These are phyloP conservation scores for Strigamia transsilvanica DNA, from an alignment of 2,888 invertebrate genomes.

Conservation along the genomic window DNA sequence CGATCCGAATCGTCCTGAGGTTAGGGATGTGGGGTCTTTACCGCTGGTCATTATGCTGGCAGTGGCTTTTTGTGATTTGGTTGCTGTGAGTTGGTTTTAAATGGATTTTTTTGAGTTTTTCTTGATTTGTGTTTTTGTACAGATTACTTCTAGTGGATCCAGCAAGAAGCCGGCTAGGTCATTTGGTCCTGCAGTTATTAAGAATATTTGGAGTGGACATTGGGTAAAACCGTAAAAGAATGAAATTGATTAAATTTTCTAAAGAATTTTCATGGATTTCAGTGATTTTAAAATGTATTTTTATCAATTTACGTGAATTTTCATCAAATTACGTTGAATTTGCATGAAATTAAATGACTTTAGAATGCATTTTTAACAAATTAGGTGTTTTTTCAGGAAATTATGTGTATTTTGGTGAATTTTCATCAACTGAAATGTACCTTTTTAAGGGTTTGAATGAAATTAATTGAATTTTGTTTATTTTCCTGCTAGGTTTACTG, in stretches of 20 bases:
- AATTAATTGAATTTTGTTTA: too few species aligned
- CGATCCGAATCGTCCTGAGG: conserved; percentile 80
- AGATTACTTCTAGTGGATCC: conserved; percentile 78
- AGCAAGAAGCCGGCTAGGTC: conserved; percentile 94
- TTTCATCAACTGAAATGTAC: too few species aligned
- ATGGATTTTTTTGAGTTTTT: background rate
- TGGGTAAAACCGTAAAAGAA: conserved; percentile 78
- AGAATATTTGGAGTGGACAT: conserved; percentile 77
- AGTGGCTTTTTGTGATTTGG: conserved; percentile 83
- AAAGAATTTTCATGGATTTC: too few species aligned
- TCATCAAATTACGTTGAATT: too few species aligned
- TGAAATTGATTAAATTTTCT: too few species aligned
- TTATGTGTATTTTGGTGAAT: too few species aligned
- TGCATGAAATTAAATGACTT: too few species aligned
- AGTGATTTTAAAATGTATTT: too few species aligned
- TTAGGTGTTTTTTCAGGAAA: too few species aligned
- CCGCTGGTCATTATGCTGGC: conserved; percentile 88
- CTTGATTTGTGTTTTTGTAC: conserved; percentile 58
- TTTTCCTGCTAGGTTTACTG: background rate
- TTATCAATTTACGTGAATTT: too few species aligned
- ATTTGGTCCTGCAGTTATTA: conserved; percentile 84
- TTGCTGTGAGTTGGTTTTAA: conserved; percentile 73
- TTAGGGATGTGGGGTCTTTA: conserved; percentile 80
- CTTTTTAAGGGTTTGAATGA: too few species aligned
- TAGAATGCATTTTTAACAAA: too few species aligned